Evolutionary conservation across 1,140 invertebrate species (phyloP), one percentile per base, ranked within the genome.

Genomic region (Drosophila erecta): DNA sequence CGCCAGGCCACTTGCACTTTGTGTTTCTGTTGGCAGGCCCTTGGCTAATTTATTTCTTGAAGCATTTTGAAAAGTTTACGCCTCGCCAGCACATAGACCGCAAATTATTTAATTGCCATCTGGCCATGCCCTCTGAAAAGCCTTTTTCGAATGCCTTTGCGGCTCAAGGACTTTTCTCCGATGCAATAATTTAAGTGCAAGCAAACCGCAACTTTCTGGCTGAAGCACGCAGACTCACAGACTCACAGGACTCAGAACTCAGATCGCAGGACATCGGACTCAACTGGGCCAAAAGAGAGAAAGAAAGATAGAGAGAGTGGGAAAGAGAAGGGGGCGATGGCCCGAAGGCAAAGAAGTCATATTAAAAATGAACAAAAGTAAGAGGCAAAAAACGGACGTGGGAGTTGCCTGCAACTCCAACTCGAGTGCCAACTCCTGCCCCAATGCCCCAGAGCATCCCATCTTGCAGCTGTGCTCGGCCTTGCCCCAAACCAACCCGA

Each of bases 171-270:
- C 75, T 76, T 76, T 50, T 50, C 46, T 75, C 73, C 80, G 81
- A 87, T 86, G 83, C 83, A 86, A 86, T 86, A 89, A 86, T 86
- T 87, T 86, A 86, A 86, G 83, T 83, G 84, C 83, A 86, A 83
- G 70, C 66, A 62, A 87, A 86, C 83, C 83, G 71, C 83, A 86
- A 86, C 79, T 83, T 87, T 81, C 65, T 62, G 76, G 49, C 80
- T 76, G 72, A 61, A 51, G 51, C 67, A 73, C 79, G 67, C 79
- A 75, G 71, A 75, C 58, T 47, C 33, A 37, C 58, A 44, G 17
- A 17, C 17, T 17, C 17, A 17, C 17, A 44, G 33, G 17, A 58
- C 60, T 55, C 67, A 46, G 17, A 12, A 7, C 14, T 10, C 41
- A 43, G 10, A 4, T 5, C n/a, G 11, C 41, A 4, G 15, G 7